A percentile compares a stretch with the other conserved stretches of the same genome.
These are phyloP conservation scores for Heterocephalus glaber DNA, from an alignment of 2,113 vertebrate genomes.

Conservation along the genomic window DNA sequence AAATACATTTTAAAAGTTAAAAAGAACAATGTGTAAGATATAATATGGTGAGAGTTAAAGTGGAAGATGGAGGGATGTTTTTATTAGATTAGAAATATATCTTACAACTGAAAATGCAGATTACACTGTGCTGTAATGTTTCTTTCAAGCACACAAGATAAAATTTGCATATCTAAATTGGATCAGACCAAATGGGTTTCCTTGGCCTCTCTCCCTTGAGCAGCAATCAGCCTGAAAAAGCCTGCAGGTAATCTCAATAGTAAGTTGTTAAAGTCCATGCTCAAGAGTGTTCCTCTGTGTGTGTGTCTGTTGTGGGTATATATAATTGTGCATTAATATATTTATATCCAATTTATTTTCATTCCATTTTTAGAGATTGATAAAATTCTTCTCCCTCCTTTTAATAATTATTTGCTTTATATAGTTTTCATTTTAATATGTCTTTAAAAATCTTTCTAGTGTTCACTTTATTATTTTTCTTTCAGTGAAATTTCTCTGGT, in stretches of 20 bases:
- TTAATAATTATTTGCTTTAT: slow-evolving; percentile 29
- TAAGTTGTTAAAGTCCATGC: slow-evolving; percentile 76
- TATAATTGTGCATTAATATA: neutral
- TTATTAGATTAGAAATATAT: slow-evolving; percentile 88
- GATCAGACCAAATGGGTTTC: slow-evolving; percentile 86
- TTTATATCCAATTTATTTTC: slow-evolving; percentile 58
- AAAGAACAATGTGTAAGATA: slow-evolving; percentile 58
- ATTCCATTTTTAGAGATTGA: slow-evolving; percentile 75
- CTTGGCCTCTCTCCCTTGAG: slow-evolving; percentile 82
- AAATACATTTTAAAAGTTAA: slow-evolving; percentile 65
- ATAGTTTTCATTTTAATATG: neutral
- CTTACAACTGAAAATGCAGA: slow-evolving; percentile 86
- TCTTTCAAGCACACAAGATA: slow-evolving; percentile 84
- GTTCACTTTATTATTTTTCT: neutral
- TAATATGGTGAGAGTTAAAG: slow-evolving; percentile 68
- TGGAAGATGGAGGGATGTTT: slow-evolving; percentile 82
- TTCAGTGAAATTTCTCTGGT: neutral
- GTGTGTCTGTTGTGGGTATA: neutral
- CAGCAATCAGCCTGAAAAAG: slow-evolving; percentile 76
- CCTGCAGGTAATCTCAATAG: slow-evolving; percentile 82
- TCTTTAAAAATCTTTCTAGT: neutral
- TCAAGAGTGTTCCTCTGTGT: slow-evolving; percentile 74
- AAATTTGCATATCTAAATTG: slow-evolving; percentile 92
- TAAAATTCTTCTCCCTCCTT: slow-evolving; percentile 48
- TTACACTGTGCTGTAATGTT: slow-evolving; percentile 82